A percentile compares a stretch with the other conserved stretches of the same genome.
phyloP scores from a whole-genome alignment of 2,888 invertebrate genomes.

The Lepetodrilus schrolli region DNA sequence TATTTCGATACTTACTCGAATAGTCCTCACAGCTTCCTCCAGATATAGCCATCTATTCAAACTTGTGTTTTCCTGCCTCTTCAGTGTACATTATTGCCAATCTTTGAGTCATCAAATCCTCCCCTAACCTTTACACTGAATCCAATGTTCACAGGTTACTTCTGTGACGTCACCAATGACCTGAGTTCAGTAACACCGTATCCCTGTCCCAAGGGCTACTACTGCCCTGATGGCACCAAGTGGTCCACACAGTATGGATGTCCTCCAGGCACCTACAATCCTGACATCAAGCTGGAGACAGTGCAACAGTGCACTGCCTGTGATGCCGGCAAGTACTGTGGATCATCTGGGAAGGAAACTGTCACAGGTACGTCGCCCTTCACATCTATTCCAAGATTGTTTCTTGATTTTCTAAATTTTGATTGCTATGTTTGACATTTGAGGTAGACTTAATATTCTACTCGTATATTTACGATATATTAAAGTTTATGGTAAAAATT shows the following conservation, averaged over 20 bases:
- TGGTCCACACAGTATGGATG: slow-evolving; percentile 66
- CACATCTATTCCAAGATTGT: too few relatives aligned
- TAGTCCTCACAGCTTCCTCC: too few relatives aligned
- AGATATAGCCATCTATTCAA: too few relatives aligned
- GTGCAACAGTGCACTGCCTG: slow-evolving; percentile 63
- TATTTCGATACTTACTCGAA: too few relatives aligned
- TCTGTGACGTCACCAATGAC: slow-evolving; percentile 63
- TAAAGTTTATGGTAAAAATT: too few relatives aligned
- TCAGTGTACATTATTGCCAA: not conserved
- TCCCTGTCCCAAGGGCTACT: slow-evolving; percentile 70
- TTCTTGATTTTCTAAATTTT: too few relatives aligned
- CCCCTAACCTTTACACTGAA: not conserved
- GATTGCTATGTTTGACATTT: too few relatives aligned
- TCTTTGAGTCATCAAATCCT: not conserved
- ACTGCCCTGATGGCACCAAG: slow-evolving; percentile 69
- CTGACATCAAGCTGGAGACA: slow-evolving; percentile 54
- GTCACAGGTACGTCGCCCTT: slow-evolving; percentile 62
- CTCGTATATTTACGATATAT: too few relatives aligned
- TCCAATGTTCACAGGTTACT: slow-evolving; percentile 61
- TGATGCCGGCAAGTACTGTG: slow-evolving; percentile 70
- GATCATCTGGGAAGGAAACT: slow-evolving; percentile 47
- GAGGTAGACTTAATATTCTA: too few relatives aligned
- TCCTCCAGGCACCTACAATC: slow-evolving; percentile 70
- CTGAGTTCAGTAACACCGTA: slow-evolving; percentile 63
- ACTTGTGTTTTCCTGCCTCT: not conserved